These are phyloP conservation scores for Pycnonotus jocosus DNA, from an alignment of 2,113 vertebrate species.

Conservation along the genomic window DNA sequence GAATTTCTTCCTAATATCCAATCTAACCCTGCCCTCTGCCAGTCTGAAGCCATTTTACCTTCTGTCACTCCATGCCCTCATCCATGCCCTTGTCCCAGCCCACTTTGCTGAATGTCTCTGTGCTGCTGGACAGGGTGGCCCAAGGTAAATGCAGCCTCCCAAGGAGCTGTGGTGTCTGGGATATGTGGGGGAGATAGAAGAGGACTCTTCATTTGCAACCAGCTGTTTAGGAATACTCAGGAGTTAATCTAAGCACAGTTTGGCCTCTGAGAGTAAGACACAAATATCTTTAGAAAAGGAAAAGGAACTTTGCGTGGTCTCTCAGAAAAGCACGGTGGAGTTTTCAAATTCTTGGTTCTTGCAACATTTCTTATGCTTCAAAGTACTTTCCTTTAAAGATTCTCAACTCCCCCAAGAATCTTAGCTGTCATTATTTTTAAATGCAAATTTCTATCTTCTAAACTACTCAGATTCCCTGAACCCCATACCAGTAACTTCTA, in stretches of 20 bases:
- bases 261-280: neutral
- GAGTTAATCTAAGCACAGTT: neutral
- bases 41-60: neutral
- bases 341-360: neutral
- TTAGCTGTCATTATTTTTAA: constrained; percentile 1
- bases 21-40: neutral
- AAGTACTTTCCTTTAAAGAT: neutral
- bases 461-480: neutral
- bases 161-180: too few relatives aligned
- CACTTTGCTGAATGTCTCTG: neutral
- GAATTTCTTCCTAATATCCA: neutral
- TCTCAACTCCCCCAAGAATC: neutral
- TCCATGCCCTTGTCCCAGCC: neutral
- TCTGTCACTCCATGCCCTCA: neutral
- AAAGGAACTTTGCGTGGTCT: neutral
- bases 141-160: neutral
- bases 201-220: neutral
- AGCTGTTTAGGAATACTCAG: neutral
- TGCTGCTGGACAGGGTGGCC: neutral
- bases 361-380: neutral
- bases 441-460: neutral
- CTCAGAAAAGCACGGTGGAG: neutral
- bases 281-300: neutral
- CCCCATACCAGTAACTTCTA: neutral
- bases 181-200: accelerated